A percentile compares a stretch with the other conserved stretches of the same genome.
Conservation (phyloP, 2,888 invertebrate genomes). For the Rosalia funebris region DNA sequence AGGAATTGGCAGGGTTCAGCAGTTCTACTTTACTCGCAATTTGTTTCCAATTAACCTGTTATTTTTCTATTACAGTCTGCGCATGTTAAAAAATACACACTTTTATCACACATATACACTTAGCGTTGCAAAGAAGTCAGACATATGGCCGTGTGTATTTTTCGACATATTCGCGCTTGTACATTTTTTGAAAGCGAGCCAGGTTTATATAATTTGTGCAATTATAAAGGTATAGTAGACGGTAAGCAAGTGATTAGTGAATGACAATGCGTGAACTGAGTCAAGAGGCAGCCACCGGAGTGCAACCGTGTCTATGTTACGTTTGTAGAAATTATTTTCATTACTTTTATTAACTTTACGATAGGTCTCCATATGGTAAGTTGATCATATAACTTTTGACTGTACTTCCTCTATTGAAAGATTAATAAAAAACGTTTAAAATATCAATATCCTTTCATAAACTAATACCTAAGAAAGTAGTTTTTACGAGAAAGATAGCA, state of each 20-base stretch:
- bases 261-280: constrained; percentile 14
- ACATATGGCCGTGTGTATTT: constrained; percentile 27
- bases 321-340: constrained; percentile 32
- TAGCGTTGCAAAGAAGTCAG: background rate
- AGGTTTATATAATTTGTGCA: constrained; percentile 24
- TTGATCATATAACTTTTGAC: constrained; percentile 45
- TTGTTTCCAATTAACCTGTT: constrained; percentile 37
- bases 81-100: constrained; percentile 31
- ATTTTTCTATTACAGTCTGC: constrained; percentile 36
- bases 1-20: constrained; percentile 43
- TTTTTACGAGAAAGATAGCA: background rate
- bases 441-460: constrained; percentile 49
- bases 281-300: constrained; percentile 29
- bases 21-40: constrained; percentile 27
- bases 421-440: constrained; percentile 49
- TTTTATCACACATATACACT: background rate
- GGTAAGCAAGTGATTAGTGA: constrained; percentile 36
- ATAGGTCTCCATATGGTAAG: constrained; percentile 51
- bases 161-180: constrained; percentile 28
- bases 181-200: constrained; percentile 14
- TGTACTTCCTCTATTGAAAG: constrained; percentile 43
- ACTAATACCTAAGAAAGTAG: constrained; percentile 15
- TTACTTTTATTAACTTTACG: constrained; percentile 35
- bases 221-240: constrained; percentile 27
- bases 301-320: constrained; percentile 38